Evolutionary conservation across 64 coral and sea anemone species (phyloP), one percentile per base, ranked within the genome.

Genomic region (Exaiptasia diaphana): DNA sequence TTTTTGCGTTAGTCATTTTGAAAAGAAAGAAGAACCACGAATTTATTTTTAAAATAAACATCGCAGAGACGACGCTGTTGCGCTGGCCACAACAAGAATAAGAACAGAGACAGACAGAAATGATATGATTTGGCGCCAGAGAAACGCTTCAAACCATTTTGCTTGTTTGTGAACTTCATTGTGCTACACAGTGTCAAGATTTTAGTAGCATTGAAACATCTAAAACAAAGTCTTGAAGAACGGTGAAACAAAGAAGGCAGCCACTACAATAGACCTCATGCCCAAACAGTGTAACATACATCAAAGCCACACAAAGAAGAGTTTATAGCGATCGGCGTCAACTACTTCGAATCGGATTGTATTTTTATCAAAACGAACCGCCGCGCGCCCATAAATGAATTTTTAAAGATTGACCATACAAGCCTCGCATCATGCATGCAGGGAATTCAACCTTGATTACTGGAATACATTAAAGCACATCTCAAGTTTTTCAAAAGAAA

Each of bases 341-440:
- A 44, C 63, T 43, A 53, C 64, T 85, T 64, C 13, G n/a, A 41
- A 64, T 41, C 58, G 78, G 79, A 82, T 85, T 67, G 87, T 71
- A 65, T 79, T 85, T 57, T 93, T 94, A 82, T 60, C 79, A 45
- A 38, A 76, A 55, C 83, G 68, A 85, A 74, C 86, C 69, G 86
- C 82, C 76, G 86, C 81, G 73, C 75, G 82, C 52, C 68, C 50
- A 78, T 85, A 71, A 89, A 89, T 89, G 87, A 89, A 65, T 79
- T 89, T 89, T 89, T 73, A 89, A 89, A 89, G 87, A 94, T 86
- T 87, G 73, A 56, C 71, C 45, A 41, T n/a, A n/a, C n/a, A n/a
- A n/a, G n/a, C n/a, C n/a, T n/a, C n/a, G n/a, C n/a, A n/a, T n/a
- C n/a, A n/a, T n/a, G n/a, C n/a, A n/a, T n/a, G n/a, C n/a, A n/a